These are phyloP conservation scores for Pemphredon lugubris DNA, from an alignment of 2,888 invertebrate species.

Conservation along the genomic window DNA sequence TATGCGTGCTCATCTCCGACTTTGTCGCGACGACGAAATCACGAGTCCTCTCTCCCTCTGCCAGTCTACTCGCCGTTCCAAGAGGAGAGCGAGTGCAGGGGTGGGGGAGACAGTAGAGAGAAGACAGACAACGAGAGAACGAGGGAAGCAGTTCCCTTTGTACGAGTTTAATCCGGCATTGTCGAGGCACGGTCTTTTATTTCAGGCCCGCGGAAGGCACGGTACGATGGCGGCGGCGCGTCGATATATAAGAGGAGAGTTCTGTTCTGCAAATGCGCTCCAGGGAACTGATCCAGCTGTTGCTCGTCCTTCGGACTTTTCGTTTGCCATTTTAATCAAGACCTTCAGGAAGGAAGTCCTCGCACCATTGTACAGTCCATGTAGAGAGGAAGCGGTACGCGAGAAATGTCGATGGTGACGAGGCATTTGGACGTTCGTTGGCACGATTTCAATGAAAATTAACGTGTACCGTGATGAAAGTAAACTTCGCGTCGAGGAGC, in stretches of 20 bases:
- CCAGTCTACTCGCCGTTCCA: background rate
- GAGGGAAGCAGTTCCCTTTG: constrained; percentile 73
- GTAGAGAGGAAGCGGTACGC: constrained; percentile 46
- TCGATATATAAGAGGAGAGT: constrained; percentile 79
- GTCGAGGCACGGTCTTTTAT: constrained; percentile 78
- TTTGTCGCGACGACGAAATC: constrained; percentile 64
- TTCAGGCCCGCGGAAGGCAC: constrained; percentile 71
- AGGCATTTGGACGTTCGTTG: too few relatives aligned
- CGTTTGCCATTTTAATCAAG: constrained; percentile 81
- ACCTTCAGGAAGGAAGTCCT: constrained; percentile 78
- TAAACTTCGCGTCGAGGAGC: too few relatives aligned
- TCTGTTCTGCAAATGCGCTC: constrained; percentile 80
- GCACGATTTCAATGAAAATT: too few relatives aligned
- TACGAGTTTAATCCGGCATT: constrained; percentile 76
- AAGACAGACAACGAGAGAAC: constrained; percentile 56
- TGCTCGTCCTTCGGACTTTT: constrained; percentile 75
- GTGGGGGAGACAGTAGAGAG: constrained; percentile 20
- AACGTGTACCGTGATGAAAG: too few relatives aligned
- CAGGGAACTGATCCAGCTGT: constrained; percentile 81
- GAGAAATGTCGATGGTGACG: background rate
- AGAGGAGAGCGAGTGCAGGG: constrained; percentile 22
- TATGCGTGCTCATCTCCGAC: constrained; percentile 63
- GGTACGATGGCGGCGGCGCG: constrained; percentile 64
- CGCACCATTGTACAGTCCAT: constrained; percentile 70
- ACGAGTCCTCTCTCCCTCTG: constrained; percentile 15